Conservation (phyloP, 2,797 vertebrate genomes). For the Ptychadena robeensis region DNA sequence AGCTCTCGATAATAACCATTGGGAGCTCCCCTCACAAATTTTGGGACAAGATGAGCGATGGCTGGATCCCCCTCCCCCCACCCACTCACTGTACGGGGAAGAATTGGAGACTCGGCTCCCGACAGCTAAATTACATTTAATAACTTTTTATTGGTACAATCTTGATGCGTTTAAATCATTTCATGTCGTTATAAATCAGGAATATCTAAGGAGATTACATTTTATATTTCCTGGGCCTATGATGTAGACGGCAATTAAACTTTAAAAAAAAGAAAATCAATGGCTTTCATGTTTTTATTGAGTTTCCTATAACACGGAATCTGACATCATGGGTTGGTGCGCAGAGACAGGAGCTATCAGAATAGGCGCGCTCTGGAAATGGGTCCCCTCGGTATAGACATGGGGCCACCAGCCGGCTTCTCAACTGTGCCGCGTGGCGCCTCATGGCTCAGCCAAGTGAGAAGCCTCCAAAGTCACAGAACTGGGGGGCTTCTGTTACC, state of each 20-base stretch:
- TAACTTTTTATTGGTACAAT: slow-evolving; percentile 1
- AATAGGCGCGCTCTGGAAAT: too few species aligned
- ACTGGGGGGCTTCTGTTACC: too few species aligned
- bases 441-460: too few species aligned
- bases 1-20: too few species aligned
- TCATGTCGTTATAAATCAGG: background rate
- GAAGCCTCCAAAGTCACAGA: too few species aligned
- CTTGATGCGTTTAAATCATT: background rate
- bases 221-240: slow-evolving; percentile 27
- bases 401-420: too few species aligned
- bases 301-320: slow-evolving; percentile 10
- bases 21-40: too few species aligned
- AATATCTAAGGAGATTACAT: background rate
- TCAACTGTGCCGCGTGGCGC: too few species aligned
- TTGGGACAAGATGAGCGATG: too few species aligned
- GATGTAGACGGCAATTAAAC: slow-evolving; percentile 26
- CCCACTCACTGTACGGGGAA: background rate
- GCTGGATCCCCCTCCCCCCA: too few species aligned
- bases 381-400: too few species aligned
- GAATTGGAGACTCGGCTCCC: background rate
- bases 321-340: slow-evolving; percentile 20
- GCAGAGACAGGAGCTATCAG: background rate
- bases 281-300: slow-evolving; percentile 39
- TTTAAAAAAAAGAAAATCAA: slow-evolving; percentile 33
- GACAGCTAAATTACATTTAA: background rate